Evolutionary conservation across 1,140 invertebrate genomes (phyloP).

Genomic region (Leptinotarsa lineolata): DNA sequence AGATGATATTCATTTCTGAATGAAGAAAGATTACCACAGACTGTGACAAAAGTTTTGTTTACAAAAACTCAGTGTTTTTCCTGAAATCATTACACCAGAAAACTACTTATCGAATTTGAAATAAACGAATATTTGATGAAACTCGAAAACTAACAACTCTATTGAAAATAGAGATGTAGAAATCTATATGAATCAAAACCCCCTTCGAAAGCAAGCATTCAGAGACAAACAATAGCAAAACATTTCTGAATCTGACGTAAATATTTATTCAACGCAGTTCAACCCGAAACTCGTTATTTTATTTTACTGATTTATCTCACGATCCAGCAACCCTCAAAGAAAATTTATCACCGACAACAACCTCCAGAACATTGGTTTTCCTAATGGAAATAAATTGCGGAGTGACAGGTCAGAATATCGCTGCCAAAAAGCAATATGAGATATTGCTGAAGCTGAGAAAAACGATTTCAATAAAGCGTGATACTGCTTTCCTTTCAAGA

Average conservation of each 20-base stretch:
- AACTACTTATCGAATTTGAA: too few relatives aligned
- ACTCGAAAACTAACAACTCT: too few relatives aligned
- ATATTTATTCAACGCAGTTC: not conserved
- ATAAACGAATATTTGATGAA: too few relatives aligned
- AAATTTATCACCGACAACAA: slow-evolving; percentile 3
- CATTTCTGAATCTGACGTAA: not conserved
- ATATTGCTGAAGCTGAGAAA: not conserved
- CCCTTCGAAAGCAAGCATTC: too few relatives aligned
- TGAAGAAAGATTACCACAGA: too few relatives aligned
- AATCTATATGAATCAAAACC: too few relatives aligned
- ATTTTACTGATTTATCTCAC: not conserved
- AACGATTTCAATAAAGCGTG: not conserved
- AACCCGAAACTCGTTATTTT: not conserved
- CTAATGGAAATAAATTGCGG: not conserved
- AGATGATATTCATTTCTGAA: too few relatives aligned
- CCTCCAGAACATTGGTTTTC: slow-evolving; percentile 2
- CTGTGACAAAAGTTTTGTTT: too few relatives aligned
- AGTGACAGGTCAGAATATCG: not conserved
- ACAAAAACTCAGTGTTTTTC: too few relatives aligned
- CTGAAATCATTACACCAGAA: too few relatives aligned
- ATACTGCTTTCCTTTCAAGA: not conserved
- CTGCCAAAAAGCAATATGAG: slow-evolving; percentile 8
- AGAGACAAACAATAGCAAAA: too few relatives aligned
- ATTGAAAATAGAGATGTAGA: too few relatives aligned
- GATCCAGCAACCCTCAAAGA: not conserved